Evolutionary conservation across 2,113 vertebrate species (phyloP).

Genomic region (Ranitomeya variabilis): DNA sequence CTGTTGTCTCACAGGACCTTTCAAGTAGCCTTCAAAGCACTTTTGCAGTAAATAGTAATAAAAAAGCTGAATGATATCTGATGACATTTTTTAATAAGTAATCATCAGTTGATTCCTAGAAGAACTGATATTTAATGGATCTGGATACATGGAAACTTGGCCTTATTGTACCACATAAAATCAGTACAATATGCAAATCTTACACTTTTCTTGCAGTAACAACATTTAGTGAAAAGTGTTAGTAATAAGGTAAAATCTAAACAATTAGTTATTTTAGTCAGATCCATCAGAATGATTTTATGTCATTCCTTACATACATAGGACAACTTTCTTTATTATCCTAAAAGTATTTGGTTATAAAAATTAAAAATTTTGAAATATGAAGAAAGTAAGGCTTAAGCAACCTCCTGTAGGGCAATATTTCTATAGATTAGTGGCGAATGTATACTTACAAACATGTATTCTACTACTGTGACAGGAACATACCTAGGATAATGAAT

Average conservation of each 20-base stretch:
- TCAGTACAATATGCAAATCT: background rate
- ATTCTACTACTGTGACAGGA: background rate
- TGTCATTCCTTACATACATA: too few species aligned
- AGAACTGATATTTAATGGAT: too few species aligned
- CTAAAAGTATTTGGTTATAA: background rate
- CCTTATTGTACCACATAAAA: background rate
- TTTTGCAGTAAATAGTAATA: too few species aligned
- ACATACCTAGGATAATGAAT: background rate
- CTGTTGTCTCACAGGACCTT: too few species aligned
- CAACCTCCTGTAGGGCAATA: background rate
- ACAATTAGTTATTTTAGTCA: background rate
- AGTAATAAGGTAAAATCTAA: background rate
- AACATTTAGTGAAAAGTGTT: background rate
- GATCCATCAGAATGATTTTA: background rate
- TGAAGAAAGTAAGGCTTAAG: background rate
- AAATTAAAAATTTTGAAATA: background rate
- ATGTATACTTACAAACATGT: slow-evolving; percentile 3
- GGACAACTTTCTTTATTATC: background rate
- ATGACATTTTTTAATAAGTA: too few species aligned
- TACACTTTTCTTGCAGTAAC: background rate
- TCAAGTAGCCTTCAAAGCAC: too few species aligned
- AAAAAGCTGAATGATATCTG: too few species aligned
- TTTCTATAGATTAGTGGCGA: background rate
- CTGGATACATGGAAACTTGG: too few species aligned
- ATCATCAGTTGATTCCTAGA: too few species aligned